Percentiles rank a stretch among this genome's conserved stretches.
Evolutionary conservation across 2,113 vertebrate species (phyloP).

Genomic region (Phoxinus phoxinus): DNA sequence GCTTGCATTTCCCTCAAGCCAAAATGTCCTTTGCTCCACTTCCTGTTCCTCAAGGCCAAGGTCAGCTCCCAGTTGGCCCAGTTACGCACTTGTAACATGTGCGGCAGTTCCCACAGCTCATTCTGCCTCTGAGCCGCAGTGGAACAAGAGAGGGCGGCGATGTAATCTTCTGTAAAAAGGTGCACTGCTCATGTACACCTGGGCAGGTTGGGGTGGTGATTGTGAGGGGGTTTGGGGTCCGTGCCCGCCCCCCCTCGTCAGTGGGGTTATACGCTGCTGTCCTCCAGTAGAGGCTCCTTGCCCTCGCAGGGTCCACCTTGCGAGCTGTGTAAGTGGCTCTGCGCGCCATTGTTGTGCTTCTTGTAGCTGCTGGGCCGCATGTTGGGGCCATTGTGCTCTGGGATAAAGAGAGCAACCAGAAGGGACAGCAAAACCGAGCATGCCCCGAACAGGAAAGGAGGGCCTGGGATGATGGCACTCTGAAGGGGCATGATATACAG

Average conservation of each 20-base stretch:
- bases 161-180: slow-evolving; percentile 11
- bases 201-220: slow-evolving; percentile 15
- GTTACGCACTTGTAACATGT: neutral
- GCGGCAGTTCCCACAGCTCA: neutral
- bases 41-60: slow-evolving; percentile 18
- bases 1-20: slow-evolving; percentile 10
- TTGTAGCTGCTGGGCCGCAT: slow-evolving; percentile 84
- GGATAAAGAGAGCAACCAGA: slow-evolving; percentile 91
- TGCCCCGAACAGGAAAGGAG: slow-evolving; percentile 90
- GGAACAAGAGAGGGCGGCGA: neutral
- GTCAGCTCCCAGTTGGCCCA: slow-evolving; percentile 3
- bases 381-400: slow-evolving; percentile 83
- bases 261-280: slow-evolving; percentile 86
- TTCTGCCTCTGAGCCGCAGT: neutral
- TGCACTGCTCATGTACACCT: neutral
- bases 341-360: slow-evolving; percentile 85
- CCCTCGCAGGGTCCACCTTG: slow-evolving; percentile 83
- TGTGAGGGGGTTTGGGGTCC: slow-evolving; percentile 44
- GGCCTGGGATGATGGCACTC: slow-evolving; percentile 93
- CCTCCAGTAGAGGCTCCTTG: slow-evolving; percentile 90
- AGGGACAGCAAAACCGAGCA: slow-evolving; percentile 91
- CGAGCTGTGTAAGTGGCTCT: slow-evolving; percentile 84
- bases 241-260: slow-evolving; percentile 57
- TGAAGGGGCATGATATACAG: slow-evolving; percentile 54
- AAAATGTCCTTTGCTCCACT: slow-evolving; percentile 13